phyloP scores from a whole-genome alignment of 2,113 vertebrate species.

The Petrocephalus microphthalmus region DNA sequence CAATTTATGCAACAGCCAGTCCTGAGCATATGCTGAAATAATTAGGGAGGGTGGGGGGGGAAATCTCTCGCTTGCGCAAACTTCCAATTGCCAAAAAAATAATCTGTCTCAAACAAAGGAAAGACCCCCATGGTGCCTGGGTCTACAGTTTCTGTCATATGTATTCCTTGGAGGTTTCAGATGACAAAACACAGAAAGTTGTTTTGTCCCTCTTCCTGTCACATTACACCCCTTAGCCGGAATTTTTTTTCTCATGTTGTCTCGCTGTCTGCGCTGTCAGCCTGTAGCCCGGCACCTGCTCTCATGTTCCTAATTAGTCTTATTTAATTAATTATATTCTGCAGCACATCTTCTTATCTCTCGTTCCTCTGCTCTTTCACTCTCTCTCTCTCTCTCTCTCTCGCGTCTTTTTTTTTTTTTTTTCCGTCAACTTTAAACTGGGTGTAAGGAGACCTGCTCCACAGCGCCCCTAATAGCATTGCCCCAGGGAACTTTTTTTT shows the following conservation, averaged over 20 bases:
- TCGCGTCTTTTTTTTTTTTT: constrained; percentile 36
- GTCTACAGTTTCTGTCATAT: constrained; percentile 66
- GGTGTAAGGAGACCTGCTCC: constrained; percentile 6
- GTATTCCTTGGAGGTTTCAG: constrained; percentile 72
- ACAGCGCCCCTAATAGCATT: background rate
- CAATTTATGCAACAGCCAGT: constrained; percentile 41
- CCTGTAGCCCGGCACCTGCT: constrained; percentile 78
- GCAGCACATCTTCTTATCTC: constrained; percentile 63
- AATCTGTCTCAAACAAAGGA: constrained; percentile 66
- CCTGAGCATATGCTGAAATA: constrained; percentile 65
- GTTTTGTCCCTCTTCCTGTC: constrained; percentile 68
- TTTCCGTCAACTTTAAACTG: constrained; percentile 33
- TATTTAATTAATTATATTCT: constrained; percentile 85
- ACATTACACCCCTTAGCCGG: constrained; percentile 66
- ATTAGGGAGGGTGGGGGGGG: constrained; percentile 58
- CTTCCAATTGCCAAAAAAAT: constrained; percentile 73
- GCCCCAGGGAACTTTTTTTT: constrained; percentile 11
- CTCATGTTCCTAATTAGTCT: constrained; percentile 88
- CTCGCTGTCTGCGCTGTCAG: constrained; percentile 75
- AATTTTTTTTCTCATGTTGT: constrained; percentile 61
- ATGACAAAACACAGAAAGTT: constrained; percentile 74
- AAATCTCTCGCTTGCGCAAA: constrained; percentile 66
- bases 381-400: constrained; percentile 20
- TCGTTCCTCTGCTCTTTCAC: constrained; percentile 38
- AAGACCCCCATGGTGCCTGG: constrained; percentile 57